Base-by-base conservation (phyloP, 2,888 invertebrate genomes). In the Clistopyga incitator region DNA sequence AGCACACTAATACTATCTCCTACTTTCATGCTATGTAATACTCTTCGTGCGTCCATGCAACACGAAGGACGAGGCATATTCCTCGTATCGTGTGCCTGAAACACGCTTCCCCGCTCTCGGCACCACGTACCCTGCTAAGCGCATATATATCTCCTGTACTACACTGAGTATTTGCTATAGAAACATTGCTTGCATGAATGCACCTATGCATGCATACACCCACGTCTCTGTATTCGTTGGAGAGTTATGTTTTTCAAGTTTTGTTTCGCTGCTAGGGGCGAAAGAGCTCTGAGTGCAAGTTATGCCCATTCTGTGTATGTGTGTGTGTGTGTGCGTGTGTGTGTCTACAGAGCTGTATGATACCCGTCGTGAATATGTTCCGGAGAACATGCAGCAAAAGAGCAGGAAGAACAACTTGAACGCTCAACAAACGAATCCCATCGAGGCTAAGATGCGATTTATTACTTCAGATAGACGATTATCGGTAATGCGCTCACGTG, bases 1-100 rank as follows among this genome's bases (percentile, higher is more conserved):
- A 70, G 42, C 70, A n/a, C 18, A 52, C 78, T 71, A 78, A 78
- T 71, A 71, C 78, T 59, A 78, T 78, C 78, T 70, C 20, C 29
- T 70, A 38, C 50, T 70, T 61, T 38, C 70, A 20, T 50, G 50
- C 59, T 38, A 34, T 20, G 52, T 64, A 59, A 59, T 59, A 29
- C 25, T 59, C 29, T 61, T 25, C 38, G 52, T 70, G 61, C 29
- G 45, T 61, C 42, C 78, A 38, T 54, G 52, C 20, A 38, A 38
- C 54, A 45, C 78, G 64, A 71, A 65, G 45, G 64, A 50, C 74
- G 71, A 71, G 38, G 59, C 38, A 20, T 20, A 68, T 50, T 78
- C 59, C 52, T 18, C 64, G 42, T 54, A 65, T 29, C 38, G 64
- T 18, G 38, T 18, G 42, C 64, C 10, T 18, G 42, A 42, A 64